Conservation (phyloP, 2,888 invertebrate species). For the Drosophila ustulata region DNA sequence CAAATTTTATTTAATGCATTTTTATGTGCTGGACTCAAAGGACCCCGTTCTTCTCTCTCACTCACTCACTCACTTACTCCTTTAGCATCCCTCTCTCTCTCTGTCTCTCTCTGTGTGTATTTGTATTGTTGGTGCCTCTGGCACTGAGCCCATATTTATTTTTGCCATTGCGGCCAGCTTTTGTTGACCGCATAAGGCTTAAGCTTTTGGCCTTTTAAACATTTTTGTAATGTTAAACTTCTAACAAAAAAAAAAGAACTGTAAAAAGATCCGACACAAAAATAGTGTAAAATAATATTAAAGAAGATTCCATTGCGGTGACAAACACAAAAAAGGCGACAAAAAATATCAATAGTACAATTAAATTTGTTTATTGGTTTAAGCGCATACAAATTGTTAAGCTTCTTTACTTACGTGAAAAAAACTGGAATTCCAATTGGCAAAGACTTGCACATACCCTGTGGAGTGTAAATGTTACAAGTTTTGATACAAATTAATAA, state of each 20-base stretch:
- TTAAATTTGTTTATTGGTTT: slow-evolving; percentile 67
- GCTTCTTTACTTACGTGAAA: slow-evolving; percentile 35
- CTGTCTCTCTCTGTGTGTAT: not conserved
- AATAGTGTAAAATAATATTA: slow-evolving; percentile 12
- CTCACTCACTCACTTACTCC: not conserved
- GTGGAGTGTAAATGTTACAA: not conserved
- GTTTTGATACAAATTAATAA: too few relatives aligned
- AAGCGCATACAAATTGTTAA: slow-evolving; percentile 64
- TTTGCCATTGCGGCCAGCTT: slow-evolving; percentile 74
- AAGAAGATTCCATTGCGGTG: slow-evolving; percentile 38
- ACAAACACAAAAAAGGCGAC: slow-evolving; percentile 21
- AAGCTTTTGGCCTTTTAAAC: slow-evolving; percentile 76
- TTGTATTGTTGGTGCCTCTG: slow-evolving; percentile 12
- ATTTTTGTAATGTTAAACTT: slow-evolving; percentile 68
- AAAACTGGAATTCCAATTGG: not conserved
- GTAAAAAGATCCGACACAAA: slow-evolving; percentile 14
- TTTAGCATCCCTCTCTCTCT: not conserved
- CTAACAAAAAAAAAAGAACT: slow-evolving; percentile 51
- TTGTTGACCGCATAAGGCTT: slow-evolving; percentile 75
- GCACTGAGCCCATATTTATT: slow-evolving; percentile 70
- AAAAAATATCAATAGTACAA: slow-evolving; percentile 48
- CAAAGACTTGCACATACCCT: not conserved
- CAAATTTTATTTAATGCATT: slow-evolving; percentile 81
- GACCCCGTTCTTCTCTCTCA: slow-evolving; percentile 27
- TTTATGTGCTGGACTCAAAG: slow-evolving; percentile 64